phyloP scores from a whole-genome alignment of 2,113 vertebrate species.

The Megatriorchis doriae region DNA sequence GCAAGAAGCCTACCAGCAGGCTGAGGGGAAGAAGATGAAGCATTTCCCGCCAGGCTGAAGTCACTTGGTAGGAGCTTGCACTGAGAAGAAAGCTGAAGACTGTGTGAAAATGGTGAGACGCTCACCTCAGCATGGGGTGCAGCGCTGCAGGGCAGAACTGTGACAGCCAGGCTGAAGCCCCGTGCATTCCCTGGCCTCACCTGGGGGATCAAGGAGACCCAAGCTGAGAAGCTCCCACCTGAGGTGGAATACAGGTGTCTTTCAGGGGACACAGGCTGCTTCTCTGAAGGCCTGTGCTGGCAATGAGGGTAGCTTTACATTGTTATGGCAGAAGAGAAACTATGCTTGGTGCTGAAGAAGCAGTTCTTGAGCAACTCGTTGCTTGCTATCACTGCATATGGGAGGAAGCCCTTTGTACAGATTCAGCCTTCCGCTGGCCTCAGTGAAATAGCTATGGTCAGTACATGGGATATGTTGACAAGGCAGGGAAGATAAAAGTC shows the following conservation, averaged over 20 bases:
- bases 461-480: fast-evolving
- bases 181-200: not conserved
- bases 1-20: not conserved
- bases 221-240: not conserved
- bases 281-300: not conserved
- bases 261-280: not conserved
- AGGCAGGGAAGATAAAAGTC: not conserved
- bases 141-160: not conserved
- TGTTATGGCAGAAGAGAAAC: not conserved
- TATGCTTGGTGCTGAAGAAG: not conserved
- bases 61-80: not conserved
- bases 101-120: not conserved
- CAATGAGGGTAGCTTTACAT: not conserved
- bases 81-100: not conserved
- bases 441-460: not conserved
- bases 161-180: not conserved
- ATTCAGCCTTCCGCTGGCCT: not conserved
- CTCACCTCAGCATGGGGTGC: not conserved
- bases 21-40: not conserved
- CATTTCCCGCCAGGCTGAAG: not conserved
- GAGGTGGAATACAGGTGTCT: not conserved
- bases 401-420: not conserved
- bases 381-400: not conserved
- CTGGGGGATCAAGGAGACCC: not conserved
- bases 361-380: not conserved